phyloP scores from a whole-genome alignment of 2,113 vertebrate species.

The Mastomys coucha region DNA sequence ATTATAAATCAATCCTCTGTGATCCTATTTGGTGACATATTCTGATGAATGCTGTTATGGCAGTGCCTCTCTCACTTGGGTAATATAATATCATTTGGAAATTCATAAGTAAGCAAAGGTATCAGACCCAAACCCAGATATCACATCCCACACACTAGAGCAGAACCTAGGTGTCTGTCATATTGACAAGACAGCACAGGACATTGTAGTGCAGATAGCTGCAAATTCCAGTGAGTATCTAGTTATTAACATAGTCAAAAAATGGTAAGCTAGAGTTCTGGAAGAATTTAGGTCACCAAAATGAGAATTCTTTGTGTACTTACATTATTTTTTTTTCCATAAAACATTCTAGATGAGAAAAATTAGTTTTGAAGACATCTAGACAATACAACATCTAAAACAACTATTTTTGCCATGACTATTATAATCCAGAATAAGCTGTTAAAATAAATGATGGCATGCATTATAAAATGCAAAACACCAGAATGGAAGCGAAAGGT shows the following conservation, averaged over 20 bases:
- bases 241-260: not conserved
- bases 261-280: not conserved
- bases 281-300: not conserved
- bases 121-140: not conserved
- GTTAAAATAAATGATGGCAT: not conserved
- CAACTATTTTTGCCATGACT: too few relatives aligned
- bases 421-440: not conserved
- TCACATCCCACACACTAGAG: not conserved
- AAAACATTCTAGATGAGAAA: not conserved
- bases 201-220: not conserved
- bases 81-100: not conserved
- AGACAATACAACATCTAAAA: not conserved
- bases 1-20: conserved; percentile 14
- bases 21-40: not conserved
- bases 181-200: not conserved
- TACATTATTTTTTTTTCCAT: not conserved
- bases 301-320: not conserved
- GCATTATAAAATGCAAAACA: not conserved
- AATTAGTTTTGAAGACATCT: not conserved
- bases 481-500: not conserved
- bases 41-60: conserved; percentile 9
- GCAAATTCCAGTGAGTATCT: not conserved
- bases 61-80: not conserved
- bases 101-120: not conserved
- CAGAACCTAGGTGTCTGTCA: not conserved